Conservation (phyloP, 2,888 invertebrate genomes). For the Allygus modestus region DNA sequence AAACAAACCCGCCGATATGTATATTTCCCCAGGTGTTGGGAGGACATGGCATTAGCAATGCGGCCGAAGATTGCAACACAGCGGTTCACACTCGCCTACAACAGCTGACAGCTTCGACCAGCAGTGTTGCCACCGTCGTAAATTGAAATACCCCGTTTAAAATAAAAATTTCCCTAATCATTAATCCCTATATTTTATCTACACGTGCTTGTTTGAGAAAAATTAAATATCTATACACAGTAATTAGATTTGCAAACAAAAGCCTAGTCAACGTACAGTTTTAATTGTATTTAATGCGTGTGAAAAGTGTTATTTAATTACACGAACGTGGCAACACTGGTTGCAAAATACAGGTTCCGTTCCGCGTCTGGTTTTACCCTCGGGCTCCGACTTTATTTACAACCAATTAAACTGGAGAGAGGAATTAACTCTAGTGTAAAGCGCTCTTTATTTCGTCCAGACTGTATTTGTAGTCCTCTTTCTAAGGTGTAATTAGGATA, state of each 20-base stretch:
- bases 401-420: slow-evolving; percentile 37
- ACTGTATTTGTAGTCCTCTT: not conserved
- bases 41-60: not conserved
- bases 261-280: not conserved
- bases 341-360: slow-evolving; percentile 2
- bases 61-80: slow-evolving; percentile 9
- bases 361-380: not conserved
- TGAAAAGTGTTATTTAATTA: not conserved
- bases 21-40: not conserved
- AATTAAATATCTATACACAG: no score
- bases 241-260: not conserved
- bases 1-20: slow-evolving; percentile 8
- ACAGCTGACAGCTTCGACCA: not conserved
- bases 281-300: no score
- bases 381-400: slow-evolving; percentile 21
- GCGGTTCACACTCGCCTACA: slow-evolving; percentile 7
- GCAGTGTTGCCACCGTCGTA: not conserved
- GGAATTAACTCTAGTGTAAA: slow-evolving; percentile 7
- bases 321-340: slow-evolving; percentile 10
- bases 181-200: no score
- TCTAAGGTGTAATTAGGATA: not conserved
- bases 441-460: not conserved
- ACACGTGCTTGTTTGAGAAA: no score
- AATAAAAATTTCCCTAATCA: not conserved
- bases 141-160: not conserved